Evolutionary conservation across 2,797 vertebrate genomes (phyloP).

Genomic region (Myotis myotis): DNA sequence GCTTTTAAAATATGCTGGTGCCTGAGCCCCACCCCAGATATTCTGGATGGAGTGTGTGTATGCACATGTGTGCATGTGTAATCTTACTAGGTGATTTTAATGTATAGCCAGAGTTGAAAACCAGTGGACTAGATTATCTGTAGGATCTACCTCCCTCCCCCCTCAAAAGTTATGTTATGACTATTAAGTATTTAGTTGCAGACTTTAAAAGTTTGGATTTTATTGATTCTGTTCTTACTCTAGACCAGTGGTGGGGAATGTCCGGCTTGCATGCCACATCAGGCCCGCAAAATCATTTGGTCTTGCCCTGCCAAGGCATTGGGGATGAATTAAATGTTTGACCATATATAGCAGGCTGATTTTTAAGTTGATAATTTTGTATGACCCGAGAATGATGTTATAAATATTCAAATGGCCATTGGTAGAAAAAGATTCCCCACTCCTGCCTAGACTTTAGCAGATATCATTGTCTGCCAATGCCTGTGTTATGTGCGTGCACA

Average conservation of each 20-base stretch:
- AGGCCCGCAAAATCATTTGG: too few relatives aligned
- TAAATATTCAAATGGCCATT: too few relatives aligned
- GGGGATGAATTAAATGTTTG: too few relatives aligned
- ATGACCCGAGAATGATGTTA: too few relatives aligned
- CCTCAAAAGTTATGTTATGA: neutral
- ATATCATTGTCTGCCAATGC: neutral
- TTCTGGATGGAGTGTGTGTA: neutral
- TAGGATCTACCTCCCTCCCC: neutral
- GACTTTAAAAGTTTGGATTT: neutral
- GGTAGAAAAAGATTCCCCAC: too few relatives aligned
- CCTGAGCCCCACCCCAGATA: neutral
- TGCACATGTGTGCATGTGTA: neutral
- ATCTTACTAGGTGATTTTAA: neutral
- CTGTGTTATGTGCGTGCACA: neutral
- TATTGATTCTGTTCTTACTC: constrained; percentile 18
- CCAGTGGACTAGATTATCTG: neutral
- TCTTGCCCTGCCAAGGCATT: too few relatives aligned
- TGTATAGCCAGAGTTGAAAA: neutral
- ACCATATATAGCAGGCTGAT: too few relatives aligned
- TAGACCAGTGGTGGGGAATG: neutral
- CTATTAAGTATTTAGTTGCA: neutral
- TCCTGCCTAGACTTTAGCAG: neutral
- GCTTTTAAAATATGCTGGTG: neutral
- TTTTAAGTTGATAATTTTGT: too few relatives aligned
- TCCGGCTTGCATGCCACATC: too few relatives aligned